Conservation (phyloP, 2,888 invertebrate species). For the Leptopilina syphax region DNA sequence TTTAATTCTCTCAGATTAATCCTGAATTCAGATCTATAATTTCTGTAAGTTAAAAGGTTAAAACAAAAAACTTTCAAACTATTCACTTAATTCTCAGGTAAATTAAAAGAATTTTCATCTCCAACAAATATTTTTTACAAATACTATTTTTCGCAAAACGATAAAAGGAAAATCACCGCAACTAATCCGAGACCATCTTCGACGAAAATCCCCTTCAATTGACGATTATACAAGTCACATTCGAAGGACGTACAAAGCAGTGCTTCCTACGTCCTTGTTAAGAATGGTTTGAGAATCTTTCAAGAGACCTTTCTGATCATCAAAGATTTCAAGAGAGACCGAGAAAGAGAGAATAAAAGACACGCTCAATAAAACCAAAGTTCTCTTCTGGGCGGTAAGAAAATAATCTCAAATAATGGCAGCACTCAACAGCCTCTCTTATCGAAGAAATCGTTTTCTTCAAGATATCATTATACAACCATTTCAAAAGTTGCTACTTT, state of each 20-base stretch:
- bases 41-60: no score
- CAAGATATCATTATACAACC: constrained; percentile 24
- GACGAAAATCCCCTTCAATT: neutral
- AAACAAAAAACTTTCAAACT: no score
- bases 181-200: constrained; percentile 19
- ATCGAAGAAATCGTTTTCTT: constrained; percentile 27
- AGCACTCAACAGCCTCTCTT: constrained; percentile 31
- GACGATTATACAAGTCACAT: constrained; percentile 15
- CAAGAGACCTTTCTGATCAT: neutral
- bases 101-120: no score
- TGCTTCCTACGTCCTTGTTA: constrained; percentile 26
- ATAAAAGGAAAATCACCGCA: constrained; percentile 3
- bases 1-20: no score
- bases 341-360: no score
- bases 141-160: neutral
- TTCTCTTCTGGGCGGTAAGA: neutral
- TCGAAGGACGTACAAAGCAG: neutral
- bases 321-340: no score
- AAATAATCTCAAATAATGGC: constrained; percentile 32
- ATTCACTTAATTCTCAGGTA: no score
- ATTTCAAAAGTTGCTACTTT: constrained; percentile 24
- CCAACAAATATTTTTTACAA: no score
- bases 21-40: no score
- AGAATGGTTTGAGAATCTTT: constrained; percentile 30
- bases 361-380: constrained; percentile 15